phyloP scores from a whole-genome alignment of 2,797 vertebrate genomes.

The Eulemur mongoz region DNA sequence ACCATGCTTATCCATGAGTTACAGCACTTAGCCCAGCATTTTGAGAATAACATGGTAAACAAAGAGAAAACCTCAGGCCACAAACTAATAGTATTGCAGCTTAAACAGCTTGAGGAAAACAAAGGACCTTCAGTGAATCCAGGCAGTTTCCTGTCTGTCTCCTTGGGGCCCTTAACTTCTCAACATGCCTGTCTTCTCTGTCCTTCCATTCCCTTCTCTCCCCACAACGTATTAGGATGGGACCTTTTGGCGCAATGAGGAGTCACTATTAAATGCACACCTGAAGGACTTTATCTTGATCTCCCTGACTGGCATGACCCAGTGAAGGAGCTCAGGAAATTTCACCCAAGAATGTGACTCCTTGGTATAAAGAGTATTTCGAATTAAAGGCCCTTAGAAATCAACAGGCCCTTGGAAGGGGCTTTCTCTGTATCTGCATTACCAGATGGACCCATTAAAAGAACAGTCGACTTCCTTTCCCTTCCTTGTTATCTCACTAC shows the following conservation, averaged over 20 bases:
- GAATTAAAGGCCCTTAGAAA: background rate
- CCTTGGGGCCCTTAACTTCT: background rate
- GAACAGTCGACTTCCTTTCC: background rate
- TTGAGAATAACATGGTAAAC: background rate
- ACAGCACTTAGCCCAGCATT: background rate
- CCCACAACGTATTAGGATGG: background rate
- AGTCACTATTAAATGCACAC: background rate
- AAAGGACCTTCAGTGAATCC: background rate
- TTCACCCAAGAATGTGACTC: background rate
- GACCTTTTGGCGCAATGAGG: background rate
- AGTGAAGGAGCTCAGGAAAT: background rate
- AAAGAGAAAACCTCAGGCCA: background rate
- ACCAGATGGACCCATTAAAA: background rate
- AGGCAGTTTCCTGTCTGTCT: background rate
- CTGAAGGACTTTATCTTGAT: background rate
- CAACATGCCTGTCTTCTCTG: background rate
- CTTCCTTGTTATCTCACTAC: background rate
- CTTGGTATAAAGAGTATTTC: background rate
- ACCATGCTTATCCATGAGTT: background rate
- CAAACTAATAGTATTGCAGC: background rate
- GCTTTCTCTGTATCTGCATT: background rate
- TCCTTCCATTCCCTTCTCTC: background rate
- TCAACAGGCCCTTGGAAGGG: background rate
- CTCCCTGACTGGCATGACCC: background rate
- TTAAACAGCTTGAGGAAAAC: background rate